phyloP scores from a whole-genome alignment of 92 coral and sea anemone species.

The Parazoanthus atlanticus region DNA sequence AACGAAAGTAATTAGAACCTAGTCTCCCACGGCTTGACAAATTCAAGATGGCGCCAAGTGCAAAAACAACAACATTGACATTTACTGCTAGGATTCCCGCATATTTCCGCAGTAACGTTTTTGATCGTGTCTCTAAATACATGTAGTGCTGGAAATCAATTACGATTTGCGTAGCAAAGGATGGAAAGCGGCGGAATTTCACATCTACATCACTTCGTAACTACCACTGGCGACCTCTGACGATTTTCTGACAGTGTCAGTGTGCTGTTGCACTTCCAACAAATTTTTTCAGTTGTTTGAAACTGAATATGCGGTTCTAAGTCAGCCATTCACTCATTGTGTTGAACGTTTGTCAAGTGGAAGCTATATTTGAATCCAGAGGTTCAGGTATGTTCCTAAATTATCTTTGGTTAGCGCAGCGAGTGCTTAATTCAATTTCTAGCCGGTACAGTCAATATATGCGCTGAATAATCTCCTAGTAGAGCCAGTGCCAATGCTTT shows the following conservation, averaged over 20 bases:
- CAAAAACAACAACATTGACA: background rate
- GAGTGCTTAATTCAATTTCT: conserved; percentile 7
- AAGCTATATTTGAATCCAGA: conserved; percentile 30
- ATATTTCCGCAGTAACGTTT: conserved; percentile 12
- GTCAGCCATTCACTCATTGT: conserved; percentile 30
- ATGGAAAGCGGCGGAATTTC: conserved; percentile 21
- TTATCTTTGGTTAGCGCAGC: conserved; percentile 15
- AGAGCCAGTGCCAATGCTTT: conserved; percentile 32
- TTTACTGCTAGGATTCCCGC: background rate
- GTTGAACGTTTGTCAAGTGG: conserved; percentile 7
- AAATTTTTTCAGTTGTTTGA: conserved; percentile 6
- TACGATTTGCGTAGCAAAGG: conserved; percentile 16
- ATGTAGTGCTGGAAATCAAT: background rate
- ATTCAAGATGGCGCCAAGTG: background rate
- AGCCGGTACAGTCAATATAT: background rate
- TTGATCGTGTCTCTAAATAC: background rate
- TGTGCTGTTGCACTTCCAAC: conserved; percentile 20
- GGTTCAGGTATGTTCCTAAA: conserved; percentile 28
- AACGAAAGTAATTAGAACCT: background rate
- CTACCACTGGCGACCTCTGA: conserved; percentile 20
- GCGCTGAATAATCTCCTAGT: conserved; percentile 27
- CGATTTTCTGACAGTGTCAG: background rate
- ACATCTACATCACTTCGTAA: conserved; percentile 27
- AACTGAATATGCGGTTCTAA: conserved; percentile 29
- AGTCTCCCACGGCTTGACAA: conserved; percentile 7